A percentile compares a stretch with the other conserved stretches of the same genome.
phyloP scores from a whole-genome alignment of 2,113 vertebrate species.

The Labrus mixtus region DNA sequence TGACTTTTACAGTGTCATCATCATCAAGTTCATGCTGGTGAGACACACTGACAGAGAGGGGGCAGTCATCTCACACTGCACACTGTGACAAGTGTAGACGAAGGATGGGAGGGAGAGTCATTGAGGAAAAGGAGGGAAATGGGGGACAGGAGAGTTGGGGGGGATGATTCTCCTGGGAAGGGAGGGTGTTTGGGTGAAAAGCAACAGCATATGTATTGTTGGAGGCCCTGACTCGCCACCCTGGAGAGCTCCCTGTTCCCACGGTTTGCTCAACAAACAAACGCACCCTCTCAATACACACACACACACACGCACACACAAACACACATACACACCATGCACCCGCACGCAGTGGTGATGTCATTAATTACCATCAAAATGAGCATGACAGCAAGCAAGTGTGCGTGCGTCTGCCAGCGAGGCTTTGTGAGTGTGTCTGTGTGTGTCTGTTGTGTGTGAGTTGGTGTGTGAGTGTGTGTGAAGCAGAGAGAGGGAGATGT shows the following conservation, averaged over 20 bases:
- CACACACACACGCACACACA: constrained; percentile 29
- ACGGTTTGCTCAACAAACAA: constrained; percentile 87
- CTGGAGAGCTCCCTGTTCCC: constrained; percentile 86
- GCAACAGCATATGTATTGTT: constrained; percentile 86
- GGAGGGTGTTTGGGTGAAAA: constrained; percentile 85
- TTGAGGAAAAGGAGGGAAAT: constrained; percentile 59
- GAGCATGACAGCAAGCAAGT: constrained; percentile 82
- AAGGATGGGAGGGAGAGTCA: constrained; percentile 55
- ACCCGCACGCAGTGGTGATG: constrained; percentile 82
- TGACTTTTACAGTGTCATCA: background rate
- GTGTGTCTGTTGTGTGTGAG: constrained; percentile 47
- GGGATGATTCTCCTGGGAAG: constrained; percentile 75
- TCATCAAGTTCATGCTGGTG: constrained; percentile 25
- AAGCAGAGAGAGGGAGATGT: constrained; percentile 54
- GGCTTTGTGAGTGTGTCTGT: constrained; percentile 58
- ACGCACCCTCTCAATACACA: constrained; percentile 63
- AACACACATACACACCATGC: constrained; percentile 51
- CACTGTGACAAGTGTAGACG: constrained; percentile 49
- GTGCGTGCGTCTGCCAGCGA: constrained; percentile 72
- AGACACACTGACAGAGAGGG: constrained; percentile 71
- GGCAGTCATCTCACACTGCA: constrained; percentile 72
- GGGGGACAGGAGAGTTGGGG: constrained; percentile 64
- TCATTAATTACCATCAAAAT: constrained; percentile 91
- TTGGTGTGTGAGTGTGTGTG: constrained; percentile 42
- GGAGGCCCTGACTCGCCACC: constrained; percentile 85